These are phyloP conservation scores for Perdita meconis DNA, from an alignment of 2,888 invertebrate species.

Conservation along the genomic window DNA sequence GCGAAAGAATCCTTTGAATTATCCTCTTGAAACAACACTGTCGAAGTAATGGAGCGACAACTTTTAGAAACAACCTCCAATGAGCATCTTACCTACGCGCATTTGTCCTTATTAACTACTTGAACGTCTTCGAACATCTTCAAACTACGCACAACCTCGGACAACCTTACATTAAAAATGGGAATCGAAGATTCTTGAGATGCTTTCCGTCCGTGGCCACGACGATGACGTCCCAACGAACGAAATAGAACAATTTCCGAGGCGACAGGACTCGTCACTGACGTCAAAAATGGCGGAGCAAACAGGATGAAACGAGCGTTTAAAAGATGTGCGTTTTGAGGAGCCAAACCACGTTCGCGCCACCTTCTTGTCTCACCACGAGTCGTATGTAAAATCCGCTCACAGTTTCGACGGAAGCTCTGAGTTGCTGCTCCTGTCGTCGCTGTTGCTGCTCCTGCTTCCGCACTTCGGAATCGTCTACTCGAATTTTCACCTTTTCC, in stretches of 20 bases:
- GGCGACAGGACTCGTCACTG: constrained; percentile 5
- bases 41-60: not conserved
- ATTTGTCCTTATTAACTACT: not conserved
- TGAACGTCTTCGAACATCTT: constrained; percentile 16
- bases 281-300: not conserved
- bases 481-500: constrained; percentile 12
- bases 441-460: constrained; percentile 24
- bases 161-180: constrained; percentile 6
- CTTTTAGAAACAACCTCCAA: constrained; percentile 1
- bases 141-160: constrained; percentile 23
- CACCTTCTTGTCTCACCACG: constrained; percentile 80
- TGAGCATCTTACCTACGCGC: constrained; percentile 5
- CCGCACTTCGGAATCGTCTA: constrained; percentile 21
- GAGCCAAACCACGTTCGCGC: constrained; percentile 80
- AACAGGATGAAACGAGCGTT: constrained; percentile 52
- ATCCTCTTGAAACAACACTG: not conserved
- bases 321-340: constrained; percentile 83
- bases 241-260: no score
- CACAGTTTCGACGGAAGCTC: constrained; percentile 61
- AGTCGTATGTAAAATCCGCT: constrained; percentile 80
- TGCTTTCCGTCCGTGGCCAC: not conserved
- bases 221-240: no score
- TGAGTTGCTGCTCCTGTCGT: constrained; percentile 31
- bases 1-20: not conserved
- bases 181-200: constrained; percentile 2